Conservation (phyloP, 30 jellyfish, hydroid and myxozoan genomes). For the Chrysaora quinquecirrha region DNA sequence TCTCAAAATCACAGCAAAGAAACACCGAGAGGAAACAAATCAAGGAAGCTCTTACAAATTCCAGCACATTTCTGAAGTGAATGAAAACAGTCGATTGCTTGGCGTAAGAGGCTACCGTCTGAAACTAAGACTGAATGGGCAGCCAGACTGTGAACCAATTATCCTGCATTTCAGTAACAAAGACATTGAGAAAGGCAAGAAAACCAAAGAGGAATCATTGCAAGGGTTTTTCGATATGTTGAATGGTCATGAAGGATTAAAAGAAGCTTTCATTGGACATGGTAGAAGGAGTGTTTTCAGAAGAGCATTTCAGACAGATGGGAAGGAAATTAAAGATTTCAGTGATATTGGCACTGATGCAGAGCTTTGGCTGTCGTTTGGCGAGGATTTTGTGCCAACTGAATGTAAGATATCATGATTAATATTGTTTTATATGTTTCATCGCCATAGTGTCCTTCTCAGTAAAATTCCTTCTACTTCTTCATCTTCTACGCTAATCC, state of each 20-base stretch:
- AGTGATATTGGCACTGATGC: slow-evolving; percentile 30
- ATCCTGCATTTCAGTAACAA: slow-evolving; percentile 52
- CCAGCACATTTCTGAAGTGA: slow-evolving; percentile 70
- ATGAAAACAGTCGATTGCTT: slow-evolving; percentile 64
- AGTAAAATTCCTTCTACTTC: too few relatives aligned
- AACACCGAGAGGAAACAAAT: slow-evolving; percentile 32
- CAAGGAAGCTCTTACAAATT: slow-evolving; percentile 68
- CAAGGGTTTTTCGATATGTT: slow-evolving; percentile 64
- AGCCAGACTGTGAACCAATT: slow-evolving; percentile 26
- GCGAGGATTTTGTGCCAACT: slow-evolving; percentile 84
- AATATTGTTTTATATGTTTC: too few relatives aligned
- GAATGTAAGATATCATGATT: slow-evolving; percentile 90
- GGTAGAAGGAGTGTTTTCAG: slow-evolving; percentile 56
- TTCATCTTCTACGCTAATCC: too few relatives aligned
- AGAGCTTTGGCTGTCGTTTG: slow-evolving; percentile 83
- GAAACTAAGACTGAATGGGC: slow-evolving; percentile 63
- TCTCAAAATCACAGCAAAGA: slow-evolving; percentile 45
- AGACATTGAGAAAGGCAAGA: slow-evolving; percentile 69
- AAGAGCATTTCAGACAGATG: slow-evolving; percentile 70
- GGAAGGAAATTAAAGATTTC: slow-evolving; percentile 66
- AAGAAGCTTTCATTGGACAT: slow-evolving; percentile 48
- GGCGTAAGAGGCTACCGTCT: slow-evolving; percentile 68
- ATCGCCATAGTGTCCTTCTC: too few relatives aligned
- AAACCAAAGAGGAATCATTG: slow-evolving; percentile 43
- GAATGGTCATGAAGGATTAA: slow-evolving; percentile 49